A percentile compares a stretch with the other conserved stretches of the same genome.
Evolutionary conservation across 1,140 invertebrate species (phyloP).

Genomic region (Procambarus virginalis): DNA sequence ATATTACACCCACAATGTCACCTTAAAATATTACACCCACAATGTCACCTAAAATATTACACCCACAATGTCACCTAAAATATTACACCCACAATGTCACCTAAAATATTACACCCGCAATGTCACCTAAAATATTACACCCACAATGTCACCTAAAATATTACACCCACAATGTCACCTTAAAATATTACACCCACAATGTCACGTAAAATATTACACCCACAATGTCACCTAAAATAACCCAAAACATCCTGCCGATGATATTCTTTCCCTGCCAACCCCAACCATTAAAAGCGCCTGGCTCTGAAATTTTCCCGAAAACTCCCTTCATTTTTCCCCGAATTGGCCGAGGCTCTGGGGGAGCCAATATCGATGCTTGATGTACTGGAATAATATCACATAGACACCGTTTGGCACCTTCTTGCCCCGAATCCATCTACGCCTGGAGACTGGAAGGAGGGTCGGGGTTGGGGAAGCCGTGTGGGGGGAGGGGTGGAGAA

Average conservation of each 20-base stretch:
- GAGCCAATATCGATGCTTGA: conserved; percentile 67
- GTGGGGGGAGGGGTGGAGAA: not conserved
- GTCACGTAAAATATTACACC: not conserved
- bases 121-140: too few species aligned
- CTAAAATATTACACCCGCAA: too few species aligned
- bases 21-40: too few species aligned
- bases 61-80: too few species aligned
- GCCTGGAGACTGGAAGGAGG: conserved; percentile 47
- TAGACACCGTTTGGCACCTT: conserved; percentile 47
- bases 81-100: too few species aligned
- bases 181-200: too few species aligned
- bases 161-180: too few species aligned
- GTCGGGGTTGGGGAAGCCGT: too few species aligned
- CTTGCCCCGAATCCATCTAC: conserved; percentile 65
- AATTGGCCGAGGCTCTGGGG: conserved; percentile 36
- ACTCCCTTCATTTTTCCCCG: conserved; percentile 41
- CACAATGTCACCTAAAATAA: not conserved
- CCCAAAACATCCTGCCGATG: not conserved
- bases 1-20: too few species aligned
- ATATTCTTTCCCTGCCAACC: not conserved
- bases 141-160: too few species aligned
- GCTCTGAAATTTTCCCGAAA: conserved; percentile 36
- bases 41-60: too few species aligned
- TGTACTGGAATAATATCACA: conserved; percentile 68
- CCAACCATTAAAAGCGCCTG: conserved; percentile 32